Conservation (phyloP, 37 sponge, comb jelly and placozoan genomes). For the Spongilla lacustris region DNA sequence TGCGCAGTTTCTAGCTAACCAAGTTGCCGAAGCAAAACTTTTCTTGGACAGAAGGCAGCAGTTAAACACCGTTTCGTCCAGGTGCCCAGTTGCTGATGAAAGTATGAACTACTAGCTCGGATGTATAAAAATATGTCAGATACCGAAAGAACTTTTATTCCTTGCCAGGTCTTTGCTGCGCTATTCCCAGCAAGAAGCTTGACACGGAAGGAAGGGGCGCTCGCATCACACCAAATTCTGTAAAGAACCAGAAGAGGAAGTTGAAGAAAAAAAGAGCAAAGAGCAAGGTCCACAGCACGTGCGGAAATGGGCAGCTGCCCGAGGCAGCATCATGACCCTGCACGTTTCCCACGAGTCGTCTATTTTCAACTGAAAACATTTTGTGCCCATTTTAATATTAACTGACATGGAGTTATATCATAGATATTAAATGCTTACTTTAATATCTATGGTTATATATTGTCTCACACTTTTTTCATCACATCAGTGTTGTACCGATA, state of each 20-base stretch:
- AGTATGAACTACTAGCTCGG: not conserved
- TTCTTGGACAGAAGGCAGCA: not conserved
- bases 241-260: not conserved
- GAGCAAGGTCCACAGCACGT: not conserved
- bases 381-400: too few species aligned
- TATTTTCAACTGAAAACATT: not conserved
- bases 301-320: not conserved
- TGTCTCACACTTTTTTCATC: too few species aligned
- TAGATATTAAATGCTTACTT: too few species aligned
- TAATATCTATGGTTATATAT: too few species aligned
- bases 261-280: not conserved
- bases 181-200: not conserved
- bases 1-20: not conserved
- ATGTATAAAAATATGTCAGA: not conserved
- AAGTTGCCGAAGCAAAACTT: not conserved
- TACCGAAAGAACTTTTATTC: not conserved
- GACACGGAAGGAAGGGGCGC: not conserved
- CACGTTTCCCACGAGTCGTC: not conserved
- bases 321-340: not conserved
- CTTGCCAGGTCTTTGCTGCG: not conserved
- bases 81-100: not conserved
- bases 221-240: not conserved
- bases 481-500: too few species aligned
- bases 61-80: not conserved
- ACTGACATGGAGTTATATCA: too few species aligned